Percentiles rank a stretch among this genome's conserved stretches.
Conservation (phyloP, 2,888 invertebrate species). For the Nebria salina region DNA sequence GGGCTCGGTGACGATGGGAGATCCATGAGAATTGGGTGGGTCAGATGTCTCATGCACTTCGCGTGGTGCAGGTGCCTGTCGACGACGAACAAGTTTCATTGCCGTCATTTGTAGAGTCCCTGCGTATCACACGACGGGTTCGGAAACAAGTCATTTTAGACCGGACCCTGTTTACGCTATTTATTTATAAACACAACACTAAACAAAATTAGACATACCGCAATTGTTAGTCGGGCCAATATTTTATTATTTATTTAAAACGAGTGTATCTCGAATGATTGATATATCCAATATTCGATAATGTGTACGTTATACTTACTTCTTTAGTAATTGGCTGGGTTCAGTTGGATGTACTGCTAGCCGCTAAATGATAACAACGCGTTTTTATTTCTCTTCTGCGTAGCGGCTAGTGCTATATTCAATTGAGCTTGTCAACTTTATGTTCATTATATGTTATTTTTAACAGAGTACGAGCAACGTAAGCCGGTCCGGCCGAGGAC, state of each 20-base stretch:
- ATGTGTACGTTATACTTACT: slow-evolving; percentile 8
- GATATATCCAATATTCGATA: neutral
- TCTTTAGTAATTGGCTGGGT: neutral
- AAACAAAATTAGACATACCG: neutral
- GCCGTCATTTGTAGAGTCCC: neutral
- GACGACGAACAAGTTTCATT: neutral
- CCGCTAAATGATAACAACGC: slow-evolving; percentile 18
- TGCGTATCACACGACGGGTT: neutral
- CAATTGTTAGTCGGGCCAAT: neutral
- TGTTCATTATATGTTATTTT: slow-evolving; percentile 11
- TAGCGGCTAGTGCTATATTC: neutral
- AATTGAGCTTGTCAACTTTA: neutral
- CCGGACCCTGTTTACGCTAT: neutral
- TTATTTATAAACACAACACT: neutral
- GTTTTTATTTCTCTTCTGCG: neutral
- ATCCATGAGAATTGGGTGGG: slow-evolving; percentile 57
- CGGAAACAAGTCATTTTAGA: slow-evolving; percentile 7
- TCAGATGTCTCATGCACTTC: slow-evolving; percentile 61
- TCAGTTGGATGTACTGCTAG: slow-evolving; percentile 31
- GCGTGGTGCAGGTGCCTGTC: slow-evolving; percentile 52
- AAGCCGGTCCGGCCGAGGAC: slow-evolving; percentile 48
- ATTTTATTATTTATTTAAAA: neutral
- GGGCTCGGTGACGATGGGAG: slow-evolving; percentile 18
- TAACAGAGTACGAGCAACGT: slow-evolving; percentile 30
- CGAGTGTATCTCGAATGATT: neutral